Evolutionary conservation across 2,113 vertebrate species (phyloP).

Genomic region (Neolamprologus caudopunctatus): DNA sequence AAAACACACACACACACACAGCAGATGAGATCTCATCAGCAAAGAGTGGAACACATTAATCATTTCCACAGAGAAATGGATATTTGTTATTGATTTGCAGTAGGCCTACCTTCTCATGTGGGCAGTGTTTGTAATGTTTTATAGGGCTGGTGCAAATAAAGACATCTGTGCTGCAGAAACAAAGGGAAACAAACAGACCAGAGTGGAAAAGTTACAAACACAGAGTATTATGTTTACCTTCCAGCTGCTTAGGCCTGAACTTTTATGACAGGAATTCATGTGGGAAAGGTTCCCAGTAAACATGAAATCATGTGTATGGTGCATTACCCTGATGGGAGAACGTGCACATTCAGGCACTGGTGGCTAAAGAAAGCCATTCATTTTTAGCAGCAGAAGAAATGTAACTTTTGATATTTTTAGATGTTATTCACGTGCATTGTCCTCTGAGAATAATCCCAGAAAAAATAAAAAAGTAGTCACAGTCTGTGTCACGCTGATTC

Average conservation of each 20-base stretch:
- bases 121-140: conserved; percentile 84
- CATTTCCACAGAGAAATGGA: neutral
- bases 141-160: conserved; percentile 97
- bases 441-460: neutral
- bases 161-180: conserved; percentile 82
- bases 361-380: neutral
- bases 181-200: neutral
- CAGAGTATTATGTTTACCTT: neutral
- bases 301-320: neutral
- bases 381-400: neutral
- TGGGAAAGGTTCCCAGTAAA: neutral
- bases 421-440: neutral
- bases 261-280: neutral
- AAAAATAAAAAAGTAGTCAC: neutral
- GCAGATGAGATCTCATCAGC: neutral
- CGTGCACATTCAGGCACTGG: neutral
- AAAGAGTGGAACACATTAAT: neutral
- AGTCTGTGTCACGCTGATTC: neutral
- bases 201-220: neutral
- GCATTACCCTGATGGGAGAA: neutral
- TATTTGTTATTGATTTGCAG: neutral
- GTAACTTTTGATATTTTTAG: neutral
- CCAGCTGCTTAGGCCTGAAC: neutral
- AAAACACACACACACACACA: neutral
- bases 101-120: conserved; percentile 87